Evolutionary conservation across 2,888 invertebrate genomes (phyloP).

Genomic region (Cephus sareptanus): DNA sequence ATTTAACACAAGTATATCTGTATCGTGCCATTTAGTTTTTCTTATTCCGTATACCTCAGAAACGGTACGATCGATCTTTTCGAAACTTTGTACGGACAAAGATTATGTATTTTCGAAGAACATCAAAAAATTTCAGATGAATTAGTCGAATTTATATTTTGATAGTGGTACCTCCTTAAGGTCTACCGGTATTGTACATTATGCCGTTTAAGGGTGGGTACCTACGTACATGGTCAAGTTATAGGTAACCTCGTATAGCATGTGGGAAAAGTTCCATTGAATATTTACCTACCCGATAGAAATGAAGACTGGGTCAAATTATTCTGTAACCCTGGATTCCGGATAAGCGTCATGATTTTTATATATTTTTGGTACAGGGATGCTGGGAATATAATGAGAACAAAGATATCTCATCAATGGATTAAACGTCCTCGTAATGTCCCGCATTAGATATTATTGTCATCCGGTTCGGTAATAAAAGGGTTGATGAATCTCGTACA

Average conservation of each 20-base stretch:
- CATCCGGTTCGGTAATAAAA: slow-evolving; percentile 59
- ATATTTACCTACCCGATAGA: background rate
- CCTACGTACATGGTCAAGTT: no score
- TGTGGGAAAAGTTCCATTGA: slow-evolving; percentile 33
- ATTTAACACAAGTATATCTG: no score
- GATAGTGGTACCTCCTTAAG: slow-evolving; percentile 33
- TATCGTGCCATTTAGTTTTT: no score
- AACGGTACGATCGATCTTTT: no score
- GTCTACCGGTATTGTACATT: slow-evolving; percentile 38
- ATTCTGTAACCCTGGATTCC: background rate
- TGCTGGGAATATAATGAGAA: background rate
- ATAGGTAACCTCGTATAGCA: slow-evolving; percentile 35
- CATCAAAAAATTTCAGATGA: no score
- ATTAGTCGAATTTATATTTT: background rate
- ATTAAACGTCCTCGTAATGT: slow-evolving; percentile 53
- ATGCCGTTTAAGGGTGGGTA: slow-evolving; percentile 37
- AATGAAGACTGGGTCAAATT: background rate
- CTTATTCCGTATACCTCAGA: no score
- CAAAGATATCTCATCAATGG: background rate
- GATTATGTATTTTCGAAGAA: no score
- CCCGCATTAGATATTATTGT: slow-evolving; percentile 57
- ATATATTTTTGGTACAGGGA: background rate
- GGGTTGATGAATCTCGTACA: slow-evolving; percentile 48
- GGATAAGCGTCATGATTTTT: background rate
- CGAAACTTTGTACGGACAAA: no score